A percentile compares a stretch with the other conserved stretches of the same genome.
These are phyloP conservation scores for Thamnaconus septentrionalis DNA, from an alignment of 2,113 vertebrate genomes.

Conservation along the genomic window DNA sequence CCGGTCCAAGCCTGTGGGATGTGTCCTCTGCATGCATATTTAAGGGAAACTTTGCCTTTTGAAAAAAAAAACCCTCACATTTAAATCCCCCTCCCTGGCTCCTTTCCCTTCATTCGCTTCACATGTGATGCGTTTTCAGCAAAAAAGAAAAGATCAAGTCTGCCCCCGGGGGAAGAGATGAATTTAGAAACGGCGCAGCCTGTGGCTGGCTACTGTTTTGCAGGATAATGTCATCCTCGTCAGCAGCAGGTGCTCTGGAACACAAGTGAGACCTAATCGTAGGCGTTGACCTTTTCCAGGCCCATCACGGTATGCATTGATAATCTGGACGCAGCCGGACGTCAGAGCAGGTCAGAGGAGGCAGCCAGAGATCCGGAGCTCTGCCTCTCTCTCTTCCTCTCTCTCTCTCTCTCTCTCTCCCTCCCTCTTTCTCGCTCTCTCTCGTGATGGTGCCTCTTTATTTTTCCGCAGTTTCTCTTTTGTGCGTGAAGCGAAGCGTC, in stretches of 20 bases:
- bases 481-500: neutral
- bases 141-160: neutral
- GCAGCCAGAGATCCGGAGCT: constrained; percentile 12
- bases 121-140: constrained; percentile 1
- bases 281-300: constrained; percentile 58
- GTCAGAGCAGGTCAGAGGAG: constrained; percentile 29
- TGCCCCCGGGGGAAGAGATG: neutral
- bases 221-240: neutral
- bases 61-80: neutral
- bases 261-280: constrained; percentile 60
- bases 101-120: constrained; percentile 1
- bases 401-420: neutral
- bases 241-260: constrained; percentile 40
- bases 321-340: constrained; percentile 47
- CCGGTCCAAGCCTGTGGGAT: constrained; percentile 8
- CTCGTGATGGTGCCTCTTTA: neutral
- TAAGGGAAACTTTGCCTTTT: neutral
- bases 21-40: constrained; percentile 6
- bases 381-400: neutral
- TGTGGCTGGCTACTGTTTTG: constrained; percentile 17
- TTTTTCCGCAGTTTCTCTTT: neutral
- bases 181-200: constrained; percentile 10
- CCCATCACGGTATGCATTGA: constrained; percentile 43
- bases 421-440: neutral
- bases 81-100: neutral